Conservation (phyloP, 1,140 invertebrate genomes). For the Chironomus striatipennis region DNA sequence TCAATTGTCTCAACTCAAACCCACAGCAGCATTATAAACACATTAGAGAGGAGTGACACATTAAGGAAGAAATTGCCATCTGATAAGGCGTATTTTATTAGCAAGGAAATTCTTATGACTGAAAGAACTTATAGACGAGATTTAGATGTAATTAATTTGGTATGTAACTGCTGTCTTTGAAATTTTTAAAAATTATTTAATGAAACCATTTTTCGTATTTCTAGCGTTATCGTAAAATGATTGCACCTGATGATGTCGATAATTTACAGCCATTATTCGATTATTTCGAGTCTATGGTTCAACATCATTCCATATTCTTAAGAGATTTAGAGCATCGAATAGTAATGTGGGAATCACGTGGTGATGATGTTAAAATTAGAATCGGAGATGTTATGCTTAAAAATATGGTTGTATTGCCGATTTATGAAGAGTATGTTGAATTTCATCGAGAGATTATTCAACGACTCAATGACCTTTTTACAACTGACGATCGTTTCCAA, state of each 20-base stretch:
- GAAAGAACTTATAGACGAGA: slow-evolving; percentile 93
- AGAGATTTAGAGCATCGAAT: slow-evolving; percentile 47
- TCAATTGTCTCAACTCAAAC: slow-evolving; percentile 31
- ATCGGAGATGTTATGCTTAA: slow-evolving; percentile 61
- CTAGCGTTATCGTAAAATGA: slow-evolving; percentile 58
- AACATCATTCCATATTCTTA: slow-evolving; percentile 48
- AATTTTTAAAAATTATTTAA: no score
- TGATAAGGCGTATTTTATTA: slow-evolving; percentile 84
- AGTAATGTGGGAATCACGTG: slow-evolving; percentile 43
- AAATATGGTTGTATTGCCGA: slow-evolving; percentile 50
- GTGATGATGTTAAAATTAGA: slow-evolving; percentile 42
- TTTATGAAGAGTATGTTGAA: slow-evolving; percentile 75
- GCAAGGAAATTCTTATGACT: slow-evolving; percentile 91
- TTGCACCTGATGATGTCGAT: slow-evolving; percentile 41
- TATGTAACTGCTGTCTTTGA: slow-evolving; percentile 42
- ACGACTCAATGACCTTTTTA: slow-evolving; percentile 62
- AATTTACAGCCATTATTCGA: slow-evolving; percentile 38
- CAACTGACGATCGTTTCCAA: slow-evolving; percentile 64
- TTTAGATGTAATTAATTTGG: slow-evolving; percentile 80
- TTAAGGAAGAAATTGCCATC: slow-evolving; percentile 52
- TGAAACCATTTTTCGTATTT: slow-evolving; percentile 30
- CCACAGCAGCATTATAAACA: slow-evolving; percentile 28
- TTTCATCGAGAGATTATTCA: slow-evolving; percentile 64
- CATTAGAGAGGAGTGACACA: slow-evolving; percentile 19
- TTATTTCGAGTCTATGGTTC: slow-evolving; percentile 48